A percentile compares a stretch with the other conserved stretches of the same genome.
These are phyloP conservation scores for Ethmia dodecea DNA, from an alignment of 2,888 invertebrate species.

Conservation along the genomic window DNA sequence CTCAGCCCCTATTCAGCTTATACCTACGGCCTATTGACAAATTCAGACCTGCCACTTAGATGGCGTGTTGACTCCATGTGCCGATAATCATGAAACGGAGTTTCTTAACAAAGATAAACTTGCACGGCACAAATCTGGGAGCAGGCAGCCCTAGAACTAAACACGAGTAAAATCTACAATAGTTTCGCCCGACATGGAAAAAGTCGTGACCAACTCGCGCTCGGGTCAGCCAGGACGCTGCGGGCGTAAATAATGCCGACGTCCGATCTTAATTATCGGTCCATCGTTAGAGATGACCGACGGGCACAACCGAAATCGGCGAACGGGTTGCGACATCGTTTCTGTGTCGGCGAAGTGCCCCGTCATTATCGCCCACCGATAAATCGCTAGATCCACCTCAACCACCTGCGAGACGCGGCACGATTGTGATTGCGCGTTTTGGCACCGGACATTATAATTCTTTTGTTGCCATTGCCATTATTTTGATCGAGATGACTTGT, in stretches of 20 bases:
- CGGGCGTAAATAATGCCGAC: conserved; percentile 73
- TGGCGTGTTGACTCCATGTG: too few relatives aligned
- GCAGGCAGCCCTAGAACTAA: conserved; percentile 38
- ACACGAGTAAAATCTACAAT: conserved; percentile 61
- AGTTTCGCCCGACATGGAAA: conserved; percentile 60
- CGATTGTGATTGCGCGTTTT: conserved; percentile 57
- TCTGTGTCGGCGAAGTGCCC: conserved; percentile 39
- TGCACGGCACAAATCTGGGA: conserved; percentile 30
- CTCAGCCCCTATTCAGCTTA: too few relatives aligned
- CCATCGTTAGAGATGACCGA: conserved; percentile 74
- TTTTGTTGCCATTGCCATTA: conserved; percentile 67
- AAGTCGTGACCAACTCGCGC: conserved; percentile 68
- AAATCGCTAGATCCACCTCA: conserved; percentile 44
- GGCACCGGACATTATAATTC: conserved; percentile 68
- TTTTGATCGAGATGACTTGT: conserved; percentile 61
- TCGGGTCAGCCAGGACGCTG: conserved; percentile 64
- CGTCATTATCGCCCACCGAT: conserved; percentile 62
- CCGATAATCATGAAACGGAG: too few relatives aligned
- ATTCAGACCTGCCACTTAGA: too few relatives aligned
- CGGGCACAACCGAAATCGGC: conserved; percentile 56
- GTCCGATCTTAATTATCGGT: conserved; percentile 74
- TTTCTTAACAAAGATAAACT: too few relatives aligned
- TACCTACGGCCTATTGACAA: too few relatives aligned
- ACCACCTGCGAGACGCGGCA: conserved; percentile 51
- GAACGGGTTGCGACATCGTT: conserved; percentile 59